phyloP scores from a whole-genome alignment of 2,888 invertebrate species.

The Criorhina ranunculi region DNA sequence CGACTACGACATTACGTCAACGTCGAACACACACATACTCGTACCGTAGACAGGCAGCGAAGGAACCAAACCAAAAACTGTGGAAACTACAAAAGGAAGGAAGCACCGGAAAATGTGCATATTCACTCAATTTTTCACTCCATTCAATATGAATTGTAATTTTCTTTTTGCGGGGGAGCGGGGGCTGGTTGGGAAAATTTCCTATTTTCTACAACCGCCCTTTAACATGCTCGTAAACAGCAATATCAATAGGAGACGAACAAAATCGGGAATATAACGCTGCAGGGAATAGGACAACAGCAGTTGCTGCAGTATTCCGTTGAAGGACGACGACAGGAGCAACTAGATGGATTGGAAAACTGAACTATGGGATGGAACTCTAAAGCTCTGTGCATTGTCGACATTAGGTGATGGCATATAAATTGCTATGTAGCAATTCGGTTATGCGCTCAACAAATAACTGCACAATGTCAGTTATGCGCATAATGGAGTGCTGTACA shows the following conservation, averaged over 20 bases:
- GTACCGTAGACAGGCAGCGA: neutral
- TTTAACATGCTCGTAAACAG: conserved; percentile 43
- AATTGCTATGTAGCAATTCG: conserved; percentile 64
- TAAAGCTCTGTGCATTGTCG: conserved; percentile 60
- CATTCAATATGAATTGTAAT: conserved; percentile 76
- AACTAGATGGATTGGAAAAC: conserved; percentile 69
- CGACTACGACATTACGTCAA: conserved; percentile 37
- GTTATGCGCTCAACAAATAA: conserved; percentile 60
- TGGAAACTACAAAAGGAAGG: conserved; percentile 61
- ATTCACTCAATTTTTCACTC: conserved; percentile 77
- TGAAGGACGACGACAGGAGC: conserved; percentile 6
- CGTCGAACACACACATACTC: neutral
- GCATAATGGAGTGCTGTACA: conserved; percentile 27
- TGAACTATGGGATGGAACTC: conserved; percentile 40
- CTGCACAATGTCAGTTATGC: conserved; percentile 58
- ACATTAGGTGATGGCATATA: conserved; percentile 71
- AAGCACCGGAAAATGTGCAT: conserved; percentile 74
- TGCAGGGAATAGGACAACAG: conserved; percentile 49
- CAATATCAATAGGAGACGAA: conserved; percentile 56
- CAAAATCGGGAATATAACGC: conserved; percentile 41
- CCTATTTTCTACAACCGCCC: neutral
- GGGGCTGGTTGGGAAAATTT: neutral
- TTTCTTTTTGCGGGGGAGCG: conserved; percentile 35
- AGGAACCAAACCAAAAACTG: conserved; percentile 36
- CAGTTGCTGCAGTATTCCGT: conserved; percentile 22